phyloP scores from a whole-genome alignment of 2,888 invertebrate species.

The Scelioninae gen. 1 region DNA sequence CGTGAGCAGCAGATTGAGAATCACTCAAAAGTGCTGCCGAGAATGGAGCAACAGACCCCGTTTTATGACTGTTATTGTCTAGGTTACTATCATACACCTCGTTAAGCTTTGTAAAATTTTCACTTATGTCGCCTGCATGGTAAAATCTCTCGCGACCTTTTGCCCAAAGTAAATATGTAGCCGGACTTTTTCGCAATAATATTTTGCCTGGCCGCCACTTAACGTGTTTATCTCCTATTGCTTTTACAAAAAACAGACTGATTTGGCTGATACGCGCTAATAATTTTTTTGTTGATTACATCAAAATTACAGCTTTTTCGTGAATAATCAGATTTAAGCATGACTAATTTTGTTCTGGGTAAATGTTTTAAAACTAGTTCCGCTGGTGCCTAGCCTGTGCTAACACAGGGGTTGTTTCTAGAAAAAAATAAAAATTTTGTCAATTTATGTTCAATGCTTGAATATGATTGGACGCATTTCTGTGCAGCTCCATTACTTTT shows the following conservation, averaged over 20 bases:
- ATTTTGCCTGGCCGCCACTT: slow-evolving; percentile 58
- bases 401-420: slow-evolving; percentile 57
- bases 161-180: slow-evolving; percentile 38
- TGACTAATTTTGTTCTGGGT: slow-evolving; percentile 44
- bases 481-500: slow-evolving; percentile 70
- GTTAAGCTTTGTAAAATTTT: slow-evolving; percentile 15
- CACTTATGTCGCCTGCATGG: slow-evolving; percentile 30
- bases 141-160: slow-evolving; percentile 35
- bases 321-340: slow-evolving; percentile 44
- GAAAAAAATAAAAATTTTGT: slow-evolving; percentile 11
- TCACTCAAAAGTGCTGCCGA: slow-evolving; percentile 9
- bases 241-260: slow-evolving; percentile 23
- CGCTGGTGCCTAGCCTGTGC: slow-evolving; percentile 53
- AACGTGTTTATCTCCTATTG: slow-evolving; percentile 26
- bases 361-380: slow-evolving; percentile 51
- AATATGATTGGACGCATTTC: slow-evolving; percentile 61
- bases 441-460: slow-evolving; percentile 34
- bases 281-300: not conserved
- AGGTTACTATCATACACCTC: not conserved
- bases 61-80: not conserved
- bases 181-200: slow-evolving; percentile 33
- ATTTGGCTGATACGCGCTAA: not conserved
- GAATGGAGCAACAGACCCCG: not conserved
- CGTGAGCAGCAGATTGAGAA: not conserved
- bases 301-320: not conserved